Percentiles rank a stretch among this genome's conserved stretches.
phyloP scores from a whole-genome alignment of 1,140 invertebrate species.

The Hylaeus volcanicus region DNA sequence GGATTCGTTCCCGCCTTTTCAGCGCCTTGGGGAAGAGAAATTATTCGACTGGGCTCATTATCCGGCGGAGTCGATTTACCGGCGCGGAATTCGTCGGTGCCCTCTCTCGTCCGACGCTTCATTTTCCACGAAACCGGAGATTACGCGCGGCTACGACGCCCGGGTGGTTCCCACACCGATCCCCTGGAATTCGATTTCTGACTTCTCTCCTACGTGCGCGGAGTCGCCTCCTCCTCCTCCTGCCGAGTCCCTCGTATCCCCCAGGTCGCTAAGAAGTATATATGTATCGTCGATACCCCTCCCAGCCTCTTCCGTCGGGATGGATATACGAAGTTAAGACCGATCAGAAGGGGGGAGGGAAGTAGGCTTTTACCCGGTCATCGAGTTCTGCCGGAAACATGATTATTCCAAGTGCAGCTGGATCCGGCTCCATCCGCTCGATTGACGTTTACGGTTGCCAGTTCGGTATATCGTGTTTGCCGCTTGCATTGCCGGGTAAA shows the following conservation, averaged over 20 bases:
- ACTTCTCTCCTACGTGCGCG: slow-evolving; percentile 45
- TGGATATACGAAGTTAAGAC: slow-evolving; percentile 53
- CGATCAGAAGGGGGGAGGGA: slow-evolving; percentile 3
- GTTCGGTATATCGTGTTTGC: slow-evolving; percentile 14
- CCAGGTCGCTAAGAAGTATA: slow-evolving; percentile 17
- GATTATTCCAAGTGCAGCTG: slow-evolving; percentile 47
- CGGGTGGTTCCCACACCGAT: slow-evolving; percentile 29
- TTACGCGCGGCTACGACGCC: slow-evolving; percentile 45
- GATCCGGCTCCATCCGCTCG: slow-evolving; percentile 11
- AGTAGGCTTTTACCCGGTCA: slow-evolving; percentile 55
- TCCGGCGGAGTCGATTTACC: slow-evolving; percentile 48
- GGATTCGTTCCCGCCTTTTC: slow-evolving; percentile 37
- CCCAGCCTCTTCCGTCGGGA: slow-evolving; percentile 22
- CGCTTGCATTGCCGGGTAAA: neutral
- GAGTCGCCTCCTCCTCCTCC: neutral
- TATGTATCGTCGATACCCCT: slow-evolving; percentile 2
- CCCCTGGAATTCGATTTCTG: slow-evolving; percentile 56
- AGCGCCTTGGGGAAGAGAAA: slow-evolving; percentile 22
- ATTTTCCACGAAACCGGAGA: slow-evolving; percentile 59
- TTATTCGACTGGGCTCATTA: slow-evolving; percentile 53
- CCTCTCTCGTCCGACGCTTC: slow-evolving; percentile 21
- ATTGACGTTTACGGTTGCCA: slow-evolving; percentile 24
- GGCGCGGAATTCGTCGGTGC: slow-evolving; percentile 37
- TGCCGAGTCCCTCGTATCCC: neutral
- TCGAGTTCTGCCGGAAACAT: slow-evolving; percentile 42